Evolutionary conservation across 2,888 invertebrate genomes (phyloP), one percentile per base, ranked within the genome.

Genomic region (Scaptomyza reducta): DNA sequence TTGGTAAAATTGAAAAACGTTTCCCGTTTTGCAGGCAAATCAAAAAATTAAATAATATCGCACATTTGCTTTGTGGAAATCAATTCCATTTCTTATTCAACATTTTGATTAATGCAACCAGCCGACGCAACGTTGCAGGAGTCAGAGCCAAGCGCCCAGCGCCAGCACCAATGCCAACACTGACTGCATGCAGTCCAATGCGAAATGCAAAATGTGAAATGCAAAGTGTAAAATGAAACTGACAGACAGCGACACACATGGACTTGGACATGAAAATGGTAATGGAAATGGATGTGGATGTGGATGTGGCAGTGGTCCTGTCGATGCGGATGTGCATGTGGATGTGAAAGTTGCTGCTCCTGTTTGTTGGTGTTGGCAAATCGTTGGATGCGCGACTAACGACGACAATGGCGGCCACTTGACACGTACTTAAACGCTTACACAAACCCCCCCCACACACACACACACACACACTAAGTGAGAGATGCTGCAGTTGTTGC

Each of bases 101-200:
- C 84, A 84, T 84, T 89, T 89, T 89, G 88, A 88, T 88, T 87
- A 89, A 88, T 89, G 88, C 77, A 73, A 50, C 61, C 55, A 50
- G 45, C 55, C 47, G 53, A 50, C 13, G 33, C 55, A 51, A 10
- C 18, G 41, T 31, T 31, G 35, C 61, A 44, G 18, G 33, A 22
- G 22, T 22, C 3, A 2, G 50, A 18, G 16, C 18, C n/a, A 35
- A 38, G 14, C n/a, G 38, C 6, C 35, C n/a, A 6, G 31, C 9
- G 16, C 18, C 45, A 45, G 7, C 25, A n/a, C 22, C 22, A 22
- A 22, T 22, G 33, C 51, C 47, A 44, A 41, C 14, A 33, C 18
- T 40, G 42, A 40, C 25, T 42, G 57, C 49, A 49, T 38, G 57
- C 45, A 49, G 45, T 16, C 27, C 51, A 51, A 56, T 63, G 56